Evolutionary conservation across 2,797 vertebrate species (phyloP), one percentile per base, ranked within the genome.

Genomic region (Anguilla megastoma): DNA sequence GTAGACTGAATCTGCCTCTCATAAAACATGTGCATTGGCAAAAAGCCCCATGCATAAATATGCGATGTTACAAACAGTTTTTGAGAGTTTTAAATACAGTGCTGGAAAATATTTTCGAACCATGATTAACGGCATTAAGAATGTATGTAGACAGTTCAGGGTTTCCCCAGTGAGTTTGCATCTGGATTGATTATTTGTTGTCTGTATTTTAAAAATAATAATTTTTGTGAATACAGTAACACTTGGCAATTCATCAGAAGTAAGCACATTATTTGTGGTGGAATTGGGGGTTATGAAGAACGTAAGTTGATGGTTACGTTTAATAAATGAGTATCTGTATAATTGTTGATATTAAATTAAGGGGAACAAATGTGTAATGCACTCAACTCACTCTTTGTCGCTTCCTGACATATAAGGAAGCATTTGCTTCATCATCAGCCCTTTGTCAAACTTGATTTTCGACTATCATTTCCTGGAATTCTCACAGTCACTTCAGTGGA

Each of bases 401-500:
- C 14, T 56, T 16, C 54, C 10, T 56, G 12, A 56, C 12, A 56
- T 56, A 16, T 14, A 56, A 56, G 60, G 60, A n/a, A 66, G 10
- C 60, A 66, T 24, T 66, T 5, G 30, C 30, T 10, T 71, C 33
- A 10, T 71, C 30, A 30, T 71, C 69, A 33, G 18, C 27, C 27
- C 69, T 30, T 33, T 33, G 58, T 88, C 45, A 33, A 21, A 56
- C 30, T 45, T 84, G 60, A 83, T 90, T 87, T 52, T 86, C 88
- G 87, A 85, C 56, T 36, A 86, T 69, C 87, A 74, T 83, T 86
- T 88, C 56, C 30, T 4, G 60, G 18, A 3, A 21, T 87, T 88
- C 88, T 87, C 74, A 2, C 84, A 36, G 87, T 18, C 18, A 83
- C 88, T 84, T 82, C 86, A 88, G 30, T 30, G 88, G 74, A 63